Percentiles rank a stretch among this genome's conserved stretches.
These are phyloP conservation scores for Iselma pallidipennis DNA, from an alignment of 2,888 invertebrate species.

Conservation along the genomic window DNA sequence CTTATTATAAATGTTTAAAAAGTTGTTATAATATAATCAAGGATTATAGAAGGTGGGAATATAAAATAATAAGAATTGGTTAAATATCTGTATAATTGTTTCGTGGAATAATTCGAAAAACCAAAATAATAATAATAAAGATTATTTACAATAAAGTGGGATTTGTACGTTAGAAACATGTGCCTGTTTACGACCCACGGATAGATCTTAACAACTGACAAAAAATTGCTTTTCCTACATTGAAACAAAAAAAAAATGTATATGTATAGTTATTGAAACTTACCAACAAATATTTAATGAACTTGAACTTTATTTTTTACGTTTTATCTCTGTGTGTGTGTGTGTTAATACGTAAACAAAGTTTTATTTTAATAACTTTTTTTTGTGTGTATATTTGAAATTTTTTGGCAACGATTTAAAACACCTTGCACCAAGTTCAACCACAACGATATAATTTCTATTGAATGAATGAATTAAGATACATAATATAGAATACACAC, in stretches of 20 bases:
- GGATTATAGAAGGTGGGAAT: background rate
- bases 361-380: conserved; percentile 1
- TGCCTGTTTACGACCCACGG: conserved; percentile 4
- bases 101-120: background rate
- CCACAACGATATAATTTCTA: conserved; percentile 12
- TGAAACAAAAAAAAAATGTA: background rate
- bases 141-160: conserved; percentile 11
- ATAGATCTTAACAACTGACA: background rate
- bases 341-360: conserved; percentile 10
- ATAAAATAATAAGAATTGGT: conserved; percentile 4
- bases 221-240: background rate
- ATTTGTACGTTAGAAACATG: conserved; percentile 20
- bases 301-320: conserved; percentile 1
- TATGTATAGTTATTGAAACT: background rate
- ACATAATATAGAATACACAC: too few relatives aligned
- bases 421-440: conserved; percentile 15
- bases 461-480: conserved; percentile 14
- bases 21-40: conserved; percentile 19
- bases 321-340: background rate
- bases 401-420: conserved; percentile 15
- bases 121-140: conserved; percentile 10
- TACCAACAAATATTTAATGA: background rate
- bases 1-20: conserved; percentile 4
- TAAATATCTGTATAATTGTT: background rate
- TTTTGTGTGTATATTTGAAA: conserved; percentile 1